phyloP scores from a whole-genome alignment of 2,797 vertebrate genomes.

The Labeo calbasu region DNA sequence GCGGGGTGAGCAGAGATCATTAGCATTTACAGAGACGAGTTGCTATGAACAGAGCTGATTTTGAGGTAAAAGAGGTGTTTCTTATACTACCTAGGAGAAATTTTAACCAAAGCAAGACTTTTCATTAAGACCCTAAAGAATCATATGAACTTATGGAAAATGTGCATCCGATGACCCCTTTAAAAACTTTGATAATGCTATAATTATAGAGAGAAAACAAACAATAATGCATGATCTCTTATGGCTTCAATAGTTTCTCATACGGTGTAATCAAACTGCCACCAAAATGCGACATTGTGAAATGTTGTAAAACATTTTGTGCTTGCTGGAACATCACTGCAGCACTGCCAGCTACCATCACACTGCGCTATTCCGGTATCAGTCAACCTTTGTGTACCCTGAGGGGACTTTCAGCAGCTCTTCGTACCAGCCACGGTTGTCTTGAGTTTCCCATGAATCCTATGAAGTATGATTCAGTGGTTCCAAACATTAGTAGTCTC shows the following conservation, averaged over 20 bases:
- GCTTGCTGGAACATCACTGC: neutral
- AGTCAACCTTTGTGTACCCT: slow-evolving; percentile 26
- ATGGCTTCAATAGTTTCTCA: neutral
- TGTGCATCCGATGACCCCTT: too few species aligned
- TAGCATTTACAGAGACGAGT: too few species aligned
- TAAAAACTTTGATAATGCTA: neutral
- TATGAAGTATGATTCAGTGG: slow-evolving; percentile 25
- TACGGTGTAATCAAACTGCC: neutral
- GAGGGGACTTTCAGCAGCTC: slow-evolving; percentile 15
- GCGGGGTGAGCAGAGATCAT: too few species aligned
- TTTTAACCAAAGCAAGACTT: too few species aligned
- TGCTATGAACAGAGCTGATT: too few species aligned
- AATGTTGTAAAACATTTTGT: slow-evolving; percentile 4
- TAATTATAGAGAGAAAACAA: neutral
- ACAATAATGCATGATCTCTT: neutral
- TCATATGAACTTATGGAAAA: too few species aligned
- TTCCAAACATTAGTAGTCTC: slow-evolving; percentile 29
- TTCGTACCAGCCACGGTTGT: neutral
- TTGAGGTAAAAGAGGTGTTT: too few species aligned
- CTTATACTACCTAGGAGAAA: too few species aligned
- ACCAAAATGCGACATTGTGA: neutral
- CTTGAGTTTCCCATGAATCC: slow-evolving; percentile 25
- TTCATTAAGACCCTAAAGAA: too few species aligned
- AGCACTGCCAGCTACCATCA: slow-evolving; percentile 1
- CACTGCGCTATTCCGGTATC: neutral